These are phyloP conservation scores for Caenorhabditis sulstoni DNA, from an alignment of 2,888 invertebrate species.

Conservation along the genomic window DNA sequence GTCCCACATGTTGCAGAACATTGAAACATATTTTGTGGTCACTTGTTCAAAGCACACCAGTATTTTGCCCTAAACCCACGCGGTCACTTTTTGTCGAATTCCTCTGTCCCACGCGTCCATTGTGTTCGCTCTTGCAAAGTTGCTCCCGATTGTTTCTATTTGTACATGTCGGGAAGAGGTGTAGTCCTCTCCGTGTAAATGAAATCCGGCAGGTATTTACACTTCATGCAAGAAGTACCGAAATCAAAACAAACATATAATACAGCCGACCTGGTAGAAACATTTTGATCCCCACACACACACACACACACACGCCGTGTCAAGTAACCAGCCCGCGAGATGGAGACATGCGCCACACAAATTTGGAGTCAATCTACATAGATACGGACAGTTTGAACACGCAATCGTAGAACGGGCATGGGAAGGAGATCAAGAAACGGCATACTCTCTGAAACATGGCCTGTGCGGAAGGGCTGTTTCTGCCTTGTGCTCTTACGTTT, in stretches of 20 bases:
- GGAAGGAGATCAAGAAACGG: neutral
- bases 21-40: no score
- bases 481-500: no score
- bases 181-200: conserved; percentile 1
- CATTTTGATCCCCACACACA: conserved; percentile 18
- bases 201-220: conserved; percentile 35
- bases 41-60: conserved; percentile 15
- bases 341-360: no score
- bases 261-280: conserved; percentile 5
- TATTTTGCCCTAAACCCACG: neutral
- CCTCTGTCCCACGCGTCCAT: conserved; percentile 29
- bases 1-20: no score
- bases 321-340: no score
- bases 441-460: no score
- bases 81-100: neutral
- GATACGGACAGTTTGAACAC: neutral
- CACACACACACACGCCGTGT: no score
- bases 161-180: conserved; percentile 24
- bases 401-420: no score
- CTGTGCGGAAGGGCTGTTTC: no score
- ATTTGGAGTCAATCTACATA: neutral
- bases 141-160: conserved; percentile 34
- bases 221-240: conserved; percentile 53
- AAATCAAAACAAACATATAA: conserved; percentile 10
- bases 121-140: conserved; percentile 16